phyloP scores from a whole-genome alignment of 2,113 vertebrate genomes.

The Hyla sarda region DNA sequence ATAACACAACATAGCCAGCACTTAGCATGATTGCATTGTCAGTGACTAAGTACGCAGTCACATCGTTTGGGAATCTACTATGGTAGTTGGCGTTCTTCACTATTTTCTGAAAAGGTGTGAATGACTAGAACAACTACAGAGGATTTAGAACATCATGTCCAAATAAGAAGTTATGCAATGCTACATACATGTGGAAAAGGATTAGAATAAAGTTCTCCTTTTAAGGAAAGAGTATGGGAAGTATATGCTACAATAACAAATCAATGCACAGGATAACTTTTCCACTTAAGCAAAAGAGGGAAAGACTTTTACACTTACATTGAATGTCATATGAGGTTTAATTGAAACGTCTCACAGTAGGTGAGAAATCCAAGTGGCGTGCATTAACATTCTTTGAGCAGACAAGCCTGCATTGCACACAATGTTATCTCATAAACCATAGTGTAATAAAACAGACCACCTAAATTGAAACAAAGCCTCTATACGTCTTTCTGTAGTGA shows the following conservation, averaged over 20 bases:
- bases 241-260: constrained; percentile 3
- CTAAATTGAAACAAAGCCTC: neutral
- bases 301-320: constrained; percentile 4
- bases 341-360: neutral
- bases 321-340: constrained; percentile 31
- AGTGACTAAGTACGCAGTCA: neutral
- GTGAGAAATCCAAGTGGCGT: neutral
- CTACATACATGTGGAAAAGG: neutral
- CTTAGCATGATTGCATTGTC: neutral
- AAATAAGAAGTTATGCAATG: neutral
- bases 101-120: too few relatives aligned
- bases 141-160: neutral
- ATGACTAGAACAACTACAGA: neutral
- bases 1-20: neutral
- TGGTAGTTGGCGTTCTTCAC: too few relatives aligned
- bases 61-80: too few relatives aligned
- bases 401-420: neutral
- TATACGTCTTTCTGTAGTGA: neutral
- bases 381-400: constrained; percentile 24
- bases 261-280: neutral
- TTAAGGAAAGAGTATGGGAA: neutral
- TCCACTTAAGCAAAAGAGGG: neutral
- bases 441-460: constrained; percentile 8
- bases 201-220: neutral
- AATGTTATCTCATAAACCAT: neutral